Percentiles rank a stretch among this genome's conserved stretches.
phyloP scores from a whole-genome alignment of 2,797 vertebrate species.

The Scolopax rusticola region DNA sequence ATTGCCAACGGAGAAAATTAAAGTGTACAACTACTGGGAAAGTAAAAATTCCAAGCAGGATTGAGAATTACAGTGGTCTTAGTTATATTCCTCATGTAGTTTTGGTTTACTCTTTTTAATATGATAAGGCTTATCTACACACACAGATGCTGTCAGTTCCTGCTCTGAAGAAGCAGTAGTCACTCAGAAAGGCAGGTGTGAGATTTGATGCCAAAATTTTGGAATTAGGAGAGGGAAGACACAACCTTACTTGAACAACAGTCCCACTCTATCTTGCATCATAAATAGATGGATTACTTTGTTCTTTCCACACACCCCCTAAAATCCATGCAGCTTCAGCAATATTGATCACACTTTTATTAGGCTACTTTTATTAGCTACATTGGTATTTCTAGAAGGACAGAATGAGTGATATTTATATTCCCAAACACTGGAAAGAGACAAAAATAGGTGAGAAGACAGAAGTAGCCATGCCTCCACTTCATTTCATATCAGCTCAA shows the following conservation, averaged over 20 bases:
- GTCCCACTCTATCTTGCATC: neutral
- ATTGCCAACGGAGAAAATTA: neutral
- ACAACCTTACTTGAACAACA: neutral
- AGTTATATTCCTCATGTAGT: neutral
- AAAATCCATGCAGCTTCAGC: neutral
- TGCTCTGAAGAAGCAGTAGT: neutral
- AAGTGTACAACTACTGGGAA: neutral
- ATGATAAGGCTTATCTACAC: neutral
- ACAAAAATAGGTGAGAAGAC: slow-evolving; percentile 22
- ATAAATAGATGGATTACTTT: neutral
- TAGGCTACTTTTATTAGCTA: neutral
- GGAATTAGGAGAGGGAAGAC: neutral
- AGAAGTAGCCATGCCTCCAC: neutral
- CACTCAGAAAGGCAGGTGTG: neutral
- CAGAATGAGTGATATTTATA: neutral
- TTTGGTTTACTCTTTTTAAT: neutral
- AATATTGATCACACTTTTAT: neutral
- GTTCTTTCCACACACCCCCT: neutral
- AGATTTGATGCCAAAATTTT: neutral
- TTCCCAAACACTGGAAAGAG: neutral
- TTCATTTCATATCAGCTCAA: slow-evolving; percentile 20
- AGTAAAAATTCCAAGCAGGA: neutral
- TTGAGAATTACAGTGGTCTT: neutral
- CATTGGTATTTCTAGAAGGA: neutral
- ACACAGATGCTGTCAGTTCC: neutral